These are phyloP conservation scores for Petroica traversi DNA, from an alignment of 2,113 vertebrate species.

Conservation along the genomic window DNA sequence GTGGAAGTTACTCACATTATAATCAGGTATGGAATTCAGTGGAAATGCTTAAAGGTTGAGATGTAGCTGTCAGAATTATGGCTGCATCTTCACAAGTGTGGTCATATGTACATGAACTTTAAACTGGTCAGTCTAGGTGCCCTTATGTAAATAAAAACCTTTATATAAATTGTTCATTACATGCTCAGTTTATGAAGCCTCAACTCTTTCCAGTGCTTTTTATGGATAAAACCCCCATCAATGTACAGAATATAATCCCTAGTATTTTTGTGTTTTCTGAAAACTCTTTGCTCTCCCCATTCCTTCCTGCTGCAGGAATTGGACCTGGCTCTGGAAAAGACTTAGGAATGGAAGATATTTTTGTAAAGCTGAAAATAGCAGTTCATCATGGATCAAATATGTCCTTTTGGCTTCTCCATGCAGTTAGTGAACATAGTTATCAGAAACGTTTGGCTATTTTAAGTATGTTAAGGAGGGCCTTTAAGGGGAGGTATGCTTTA, in stretches of 20 bases:
- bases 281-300: not conserved
- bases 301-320: not conserved
- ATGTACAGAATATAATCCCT: not conserved
- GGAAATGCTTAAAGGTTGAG: not conserved
- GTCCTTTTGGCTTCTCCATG: slow-evolving; percentile 60
- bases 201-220: not conserved
- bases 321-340: not conserved
- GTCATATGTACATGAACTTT: not conserved
- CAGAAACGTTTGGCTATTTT: slow-evolving; percentile 26
- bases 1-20: not conserved
- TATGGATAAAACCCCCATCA: not conserved
- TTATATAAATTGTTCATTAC: not conserved
- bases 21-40: not conserved
- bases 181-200: not conserved
- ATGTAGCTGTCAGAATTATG: not conserved
- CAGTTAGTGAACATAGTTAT: not conserved
- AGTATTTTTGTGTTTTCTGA: not conserved
- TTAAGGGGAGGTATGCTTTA: not conserved
- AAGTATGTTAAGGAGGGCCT: not conserved
- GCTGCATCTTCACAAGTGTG: not conserved
- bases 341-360: not conserved
- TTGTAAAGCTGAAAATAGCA: not conserved
- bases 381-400: not conserved
- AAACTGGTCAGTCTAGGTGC: not conserved
- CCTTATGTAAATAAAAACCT: not conserved